Base-by-base conservation (phyloP, 53 echinoderm and acorn worm species). In the Mesocentrotus franciscanus region DNA sequence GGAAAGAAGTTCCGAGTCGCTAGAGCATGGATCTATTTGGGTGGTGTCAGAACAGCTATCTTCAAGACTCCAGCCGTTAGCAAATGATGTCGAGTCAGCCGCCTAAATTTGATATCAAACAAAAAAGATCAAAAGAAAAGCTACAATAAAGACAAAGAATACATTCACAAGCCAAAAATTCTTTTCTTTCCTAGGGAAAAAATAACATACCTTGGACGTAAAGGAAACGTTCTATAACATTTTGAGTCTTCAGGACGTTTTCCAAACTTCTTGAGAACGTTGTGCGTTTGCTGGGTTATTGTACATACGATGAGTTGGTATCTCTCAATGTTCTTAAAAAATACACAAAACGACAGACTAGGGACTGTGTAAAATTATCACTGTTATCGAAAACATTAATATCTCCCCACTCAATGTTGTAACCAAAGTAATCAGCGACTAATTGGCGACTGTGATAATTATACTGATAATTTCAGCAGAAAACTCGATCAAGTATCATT, bases 31-130 rank as follows among this genome's bases (percentile, higher is more conserved):
- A 33, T 93, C 36, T 22, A 20, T 8, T 34, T 78, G 79, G 32
- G 26, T 57, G 11, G 20, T 55, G 22, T 93, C 84, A 30, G 32
- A 22, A 60, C 94, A 93, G 84, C 35, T 35, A 8, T 58, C 70
- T 12, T 83, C 94, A 4, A 81, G 29, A 32, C 56, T 93, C 94
- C 94, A 93, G 3, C 79, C 94, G 34, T 93, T 81, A 32, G 84
- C 94, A 61, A 93, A 93, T 4, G 79, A 60, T 32, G 61, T 60
- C 4, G 94, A 60, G 59, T 93, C 61, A 30, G 18, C 1, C 32
- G 94, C 94, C 94, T 93, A 34, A 56, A n/a, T 91, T 59, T 61
- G 64, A 35, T 30, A 90, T 33, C 0, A 57, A 49, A 49, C 49
- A 49, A 49, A 57, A n/a, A 71, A 26, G 26, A 71, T 71, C 0